Base-by-base conservation (phyloP, 2,113 vertebrate species). In the Phodopus roborovskii region DNA sequence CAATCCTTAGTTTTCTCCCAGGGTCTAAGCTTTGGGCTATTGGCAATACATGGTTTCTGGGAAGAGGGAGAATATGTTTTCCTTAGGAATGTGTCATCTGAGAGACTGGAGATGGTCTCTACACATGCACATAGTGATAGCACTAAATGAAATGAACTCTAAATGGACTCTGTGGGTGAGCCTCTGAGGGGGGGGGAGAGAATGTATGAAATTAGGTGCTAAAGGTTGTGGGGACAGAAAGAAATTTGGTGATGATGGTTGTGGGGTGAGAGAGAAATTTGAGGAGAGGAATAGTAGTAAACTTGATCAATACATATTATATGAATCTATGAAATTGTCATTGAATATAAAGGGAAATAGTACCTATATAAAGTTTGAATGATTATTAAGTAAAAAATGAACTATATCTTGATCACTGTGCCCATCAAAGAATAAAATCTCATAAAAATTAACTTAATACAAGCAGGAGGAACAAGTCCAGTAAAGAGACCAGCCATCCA, bases 301-400 rank as follows among this genome's bases (percentile, higher is more conserved):
- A 75, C 39, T 75, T 48, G 24, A 42, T 75, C 24, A 75, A 56
- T 56, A 56, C 53, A 56, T 56, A 75, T 42, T 73, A n/a, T 39
- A 20, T 22, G 5, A 4, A 11, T 56, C 33, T 81, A 33, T 56
- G 48, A 36, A 3, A 56, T 11, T 81, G n/a, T 39, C n/a, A 39
- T 20, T 20, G 5, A 39, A 73, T 73, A 39, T 20, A 73, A 42
- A 13, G 3, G 33, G 4, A 56, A 88, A 58, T 0, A 13, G 4
- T 12, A 85, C n/a, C 2, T 7, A 68, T 9, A 48, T 15, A n/a
- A 0, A 70, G 39, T 16, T 75, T 93, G 58, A 13, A 88, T 79
- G 28, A 88, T 13, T 26, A 90, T 64, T 48, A 96, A 79, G 68
- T 92, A 17, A 94, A 87, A 84, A 94, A 83, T 94, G n/a, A 74